phyloP scores from a whole-genome alignment of 2,797 vertebrate species.

The Mormyrus hasselquistii region DNA sequence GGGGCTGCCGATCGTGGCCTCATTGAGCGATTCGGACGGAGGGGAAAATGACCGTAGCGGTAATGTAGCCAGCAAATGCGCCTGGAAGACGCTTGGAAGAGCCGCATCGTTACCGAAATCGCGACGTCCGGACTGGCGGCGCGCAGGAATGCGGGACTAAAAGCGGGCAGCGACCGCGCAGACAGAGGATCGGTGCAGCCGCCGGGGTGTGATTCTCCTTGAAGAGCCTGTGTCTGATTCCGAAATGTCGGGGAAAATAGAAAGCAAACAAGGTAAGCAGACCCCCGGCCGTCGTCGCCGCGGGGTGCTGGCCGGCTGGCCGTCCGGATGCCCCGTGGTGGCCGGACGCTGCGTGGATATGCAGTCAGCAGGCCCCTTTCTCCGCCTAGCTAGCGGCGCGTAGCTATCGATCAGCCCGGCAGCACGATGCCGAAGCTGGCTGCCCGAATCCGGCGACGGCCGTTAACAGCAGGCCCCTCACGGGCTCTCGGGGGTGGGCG shows the following conservation, averaged over 20 bases:
- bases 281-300: background rate
- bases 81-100: conserved; percentile 39
- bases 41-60: background rate
- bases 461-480: background rate
- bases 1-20: conserved; percentile 9
- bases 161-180: conserved; percentile 47
- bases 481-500: background rate
- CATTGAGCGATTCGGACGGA: conserved; percentile 12
- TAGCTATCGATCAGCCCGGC: background rate
- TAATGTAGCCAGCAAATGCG: conserved; percentile 45
- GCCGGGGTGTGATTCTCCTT: background rate
- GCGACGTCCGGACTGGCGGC: conserved; percentile 28
- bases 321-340: background rate
- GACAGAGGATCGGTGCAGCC: conserved; percentile 4
- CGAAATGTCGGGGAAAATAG: conserved; percentile 75
- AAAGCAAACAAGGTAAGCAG: conserved; percentile 72
- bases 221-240: conserved; percentile 44
- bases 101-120: conserved; percentile 37
- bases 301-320: background rate
- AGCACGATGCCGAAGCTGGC: background rate
- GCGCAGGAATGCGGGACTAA: conserved; percentile 58
- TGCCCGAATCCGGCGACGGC: background rate
- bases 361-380: background rate
- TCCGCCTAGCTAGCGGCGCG: background rate
- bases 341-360: background rate